A percentile compares a stretch with the other conserved stretches of the same genome.
Conservation (phyloP, 2,113 vertebrate genomes). For the Lophura nycthemera region DNA sequence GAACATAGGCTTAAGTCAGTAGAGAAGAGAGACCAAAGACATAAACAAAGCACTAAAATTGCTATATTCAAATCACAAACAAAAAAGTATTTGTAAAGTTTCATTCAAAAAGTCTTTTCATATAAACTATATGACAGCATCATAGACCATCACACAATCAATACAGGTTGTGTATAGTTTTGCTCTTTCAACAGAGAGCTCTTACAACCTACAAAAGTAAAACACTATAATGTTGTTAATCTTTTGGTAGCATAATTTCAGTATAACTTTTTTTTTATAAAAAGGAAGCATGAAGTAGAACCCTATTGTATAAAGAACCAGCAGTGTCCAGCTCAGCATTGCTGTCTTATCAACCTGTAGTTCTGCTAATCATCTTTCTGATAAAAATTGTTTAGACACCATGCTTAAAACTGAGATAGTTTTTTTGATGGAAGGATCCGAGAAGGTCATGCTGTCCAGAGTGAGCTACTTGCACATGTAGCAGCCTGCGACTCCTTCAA, state of each 20-base stretch:
- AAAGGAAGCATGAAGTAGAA: not conserved
- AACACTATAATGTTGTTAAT: not conserved
- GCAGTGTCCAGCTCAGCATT: not conserved
- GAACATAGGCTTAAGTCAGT: slow-evolving; percentile 73
- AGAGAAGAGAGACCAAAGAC: not conserved
- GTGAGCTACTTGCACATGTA: fast-evolving
- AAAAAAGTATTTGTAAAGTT: not conserved
- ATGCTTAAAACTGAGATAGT: not conserved
- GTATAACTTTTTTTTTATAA: not conserved
- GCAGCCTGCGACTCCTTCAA: fast-evolving
- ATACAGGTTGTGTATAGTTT: not conserved
- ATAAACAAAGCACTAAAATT: not conserved
- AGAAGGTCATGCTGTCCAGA: not conserved
- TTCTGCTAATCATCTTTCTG: not conserved
- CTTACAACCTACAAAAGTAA: not conserved
- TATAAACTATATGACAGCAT: not conserved
- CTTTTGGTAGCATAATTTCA: not conserved
- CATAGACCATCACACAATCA: fast-evolving
- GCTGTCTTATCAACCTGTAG: not conserved
- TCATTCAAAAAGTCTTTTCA: not conserved
- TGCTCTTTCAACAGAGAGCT: not conserved
- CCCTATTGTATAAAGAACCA: not conserved
- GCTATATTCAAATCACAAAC: not conserved
- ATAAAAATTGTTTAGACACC: not conserved
- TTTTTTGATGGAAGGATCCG: not conserved